Percentiles rank a stretch among this genome's conserved stretches.
These are phyloP conservation scores for Pimephales promelas DNA, from an alignment of 2,113 vertebrate genomes.

Conservation along the genomic window DNA sequence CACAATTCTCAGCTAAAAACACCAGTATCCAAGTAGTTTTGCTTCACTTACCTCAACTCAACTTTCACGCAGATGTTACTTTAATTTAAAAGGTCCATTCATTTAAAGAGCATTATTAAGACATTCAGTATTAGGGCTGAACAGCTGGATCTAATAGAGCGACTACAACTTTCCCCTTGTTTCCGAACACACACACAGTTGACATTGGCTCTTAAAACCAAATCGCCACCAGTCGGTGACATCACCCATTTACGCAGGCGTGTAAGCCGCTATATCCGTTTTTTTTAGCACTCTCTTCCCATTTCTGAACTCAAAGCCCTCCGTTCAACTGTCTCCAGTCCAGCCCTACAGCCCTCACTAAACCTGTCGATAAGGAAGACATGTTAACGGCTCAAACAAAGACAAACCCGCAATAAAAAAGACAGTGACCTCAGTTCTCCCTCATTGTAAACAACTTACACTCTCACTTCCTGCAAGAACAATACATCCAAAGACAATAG, in stretches of 20 bases:
- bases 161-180: not conserved
- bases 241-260: constrained; percentile 50
- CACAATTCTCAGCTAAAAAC: not conserved
- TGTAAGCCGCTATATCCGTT: not conserved
- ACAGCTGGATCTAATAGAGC: not conserved
- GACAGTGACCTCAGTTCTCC: constrained; percentile 43
- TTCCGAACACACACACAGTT: not conserved
- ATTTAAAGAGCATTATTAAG: not conserved
- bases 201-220: constrained; percentile 36
- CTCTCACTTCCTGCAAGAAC: constrained; percentile 46
- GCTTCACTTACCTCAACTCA: constrained; percentile 10
- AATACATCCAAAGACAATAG: constrained; percentile 33
- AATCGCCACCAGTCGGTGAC: constrained; percentile 57
- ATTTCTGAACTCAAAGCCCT: constrained; percentile 2
- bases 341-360: not conserved
- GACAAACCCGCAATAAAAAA: constrained; percentile 41
- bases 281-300: not conserved
- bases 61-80: not conserved
- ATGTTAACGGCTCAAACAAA: constrained; percentile 46
- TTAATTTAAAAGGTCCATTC: not conserved
- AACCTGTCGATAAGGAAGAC: constrained; percentile 1
- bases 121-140: not conserved
- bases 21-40: not conserved
- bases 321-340: not conserved
- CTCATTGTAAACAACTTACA: constrained; percentile 44